Base-by-base conservation (phyloP, 2,797 vertebrate species). In the Dipus sagitta region DNA sequence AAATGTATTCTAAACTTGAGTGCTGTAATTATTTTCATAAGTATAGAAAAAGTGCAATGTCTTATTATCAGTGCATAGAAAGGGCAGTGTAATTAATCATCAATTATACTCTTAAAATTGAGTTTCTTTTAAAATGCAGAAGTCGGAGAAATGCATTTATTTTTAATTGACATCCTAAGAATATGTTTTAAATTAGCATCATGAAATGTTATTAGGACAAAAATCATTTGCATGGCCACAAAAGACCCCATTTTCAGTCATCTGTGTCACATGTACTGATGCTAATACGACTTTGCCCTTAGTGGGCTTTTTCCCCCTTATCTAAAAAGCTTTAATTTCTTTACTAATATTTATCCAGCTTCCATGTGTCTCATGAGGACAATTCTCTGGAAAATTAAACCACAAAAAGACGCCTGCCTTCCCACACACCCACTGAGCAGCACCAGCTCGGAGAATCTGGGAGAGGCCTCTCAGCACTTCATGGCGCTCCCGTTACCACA, bases 311-410 rank as follows among this genome's bases (percentile, higher is more conserved):
- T 72, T 15, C 42, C 34, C 3, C 26, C 62, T 24, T 26, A 82
- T 82, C 70, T 71, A 64, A 94, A 97, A 94, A 91, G 68, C 42
- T 95, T 95, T 91, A 58, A 85, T 93, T 86, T 97, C 60, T 91
- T 92, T 94, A 83, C 81, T 94, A 87, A 92, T 74, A 95, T 96
- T 95, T 94, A 81, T 71, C 74, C 24, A 64, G 65, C 26, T 89
- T 42, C 67, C 32, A 60, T 20, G 20, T 84, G 83, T 60, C 80
- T 88, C 91, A 5, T 9, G 87, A 93, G 87, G 34, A 38, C 92
- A 87, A 94, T 78, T 88, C 76, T 92, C 88, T 85, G 71, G 67
- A 42, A 96, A n/a, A 96, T 89, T 78, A 81, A 88, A 71, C 28
- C 32, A 86, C 68, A 11, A 47, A 88, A 72, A 62, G 4, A 30